Conservation (phyloP, 1,140 invertebrate species). For the Listronotus oregonensis region DNA sequence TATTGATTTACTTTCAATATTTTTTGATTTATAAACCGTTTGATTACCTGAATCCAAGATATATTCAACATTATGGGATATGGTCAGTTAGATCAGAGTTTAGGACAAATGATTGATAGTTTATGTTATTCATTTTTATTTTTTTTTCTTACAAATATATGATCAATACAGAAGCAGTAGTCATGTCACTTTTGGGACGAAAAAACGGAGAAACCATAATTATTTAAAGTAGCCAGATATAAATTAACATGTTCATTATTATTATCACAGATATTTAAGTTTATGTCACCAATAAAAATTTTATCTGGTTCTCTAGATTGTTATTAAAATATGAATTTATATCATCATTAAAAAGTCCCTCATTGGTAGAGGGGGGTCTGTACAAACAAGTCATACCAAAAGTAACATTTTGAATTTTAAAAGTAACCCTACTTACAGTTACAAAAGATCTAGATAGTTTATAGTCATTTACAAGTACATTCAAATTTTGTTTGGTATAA, state of each 20-base stretch:
- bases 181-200: not conserved
- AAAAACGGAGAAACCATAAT: slow-evolving; percentile 3
- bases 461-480: not conserved
- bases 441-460: not conserved
- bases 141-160: slow-evolving; percentile 17
- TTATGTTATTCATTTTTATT: not conserved
- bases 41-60: not conserved
- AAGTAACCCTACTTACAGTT: not conserved
- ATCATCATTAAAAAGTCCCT: not conserved
- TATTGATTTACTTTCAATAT: not conserved
- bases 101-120: slow-evolving; percentile 7
- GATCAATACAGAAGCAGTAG: slow-evolving; percentile 6
- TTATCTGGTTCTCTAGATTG: slow-evolving; percentile 2
- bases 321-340: slow-evolving; percentile 7
- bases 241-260: slow-evolving; percentile 4
- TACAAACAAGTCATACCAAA: slow-evolving; percentile 16
- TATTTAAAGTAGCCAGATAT: slow-evolving; percentile 11
- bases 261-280: slow-evolving; percentile 16
- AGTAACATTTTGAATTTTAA: not conserved
- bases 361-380: slow-evolving; percentile 12
- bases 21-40: not conserved
- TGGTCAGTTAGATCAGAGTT: slow-evolving; percentile 9
- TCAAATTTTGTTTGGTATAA: slow-evolving; percentile 1
- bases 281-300: slow-evolving; percentile 11
- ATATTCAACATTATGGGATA: not conserved